Base-by-base conservation (phyloP, 2,888 invertebrate genomes). In the Phorcus lineatus region DNA sequence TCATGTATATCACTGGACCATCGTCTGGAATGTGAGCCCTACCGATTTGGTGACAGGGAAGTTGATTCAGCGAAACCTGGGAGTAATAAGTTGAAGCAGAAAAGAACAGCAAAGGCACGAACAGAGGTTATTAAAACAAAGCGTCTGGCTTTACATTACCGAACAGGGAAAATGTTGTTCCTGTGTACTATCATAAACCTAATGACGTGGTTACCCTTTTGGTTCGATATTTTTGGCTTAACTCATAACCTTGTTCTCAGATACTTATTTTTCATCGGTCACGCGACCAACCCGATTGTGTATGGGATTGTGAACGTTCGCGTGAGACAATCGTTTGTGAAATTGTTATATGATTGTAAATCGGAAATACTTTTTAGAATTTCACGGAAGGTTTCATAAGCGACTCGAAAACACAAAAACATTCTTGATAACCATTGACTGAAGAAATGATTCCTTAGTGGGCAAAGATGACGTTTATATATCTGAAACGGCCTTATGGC, bases 121-220 rank as follows among this genome's bases (percentile, higher is more conserved):
- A 66, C 77, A 0, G 16, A 22, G 13, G 16, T 62, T 2, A 28
- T 54, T 31, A 53, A 53, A 1, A 53, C 19, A 13, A 36, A 54
- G 17, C 55, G 53, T 1, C 1, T 52, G 24, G 17, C 47, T 57
- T 6, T 70, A 11, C 89, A 90, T 52, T 81, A 84, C 47, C 79
- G 88, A 66, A 88, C 89, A 6, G 89, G 88, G 11, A 88, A 88
- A 77, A 90, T 90, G 88, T 81, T 90, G 79, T 89, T 90, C 81
- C 67, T 90, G 57, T 90, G 90, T 77, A 90, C 89, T 6, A 85
- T 90, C 28, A 86, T 88, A 4, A 90, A 87, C 77, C 80, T 90
- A 4, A 77, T 90, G 0, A 88, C 89, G 9, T 90, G 89, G 89
- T 52, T 90, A 57, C 90, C 90, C 19, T 90, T 90, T 81, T 88